These are phyloP conservation scores for Fragum sueziense DNA, from an alignment of 2,888 invertebrate species.

Conservation along the genomic window DNA sequence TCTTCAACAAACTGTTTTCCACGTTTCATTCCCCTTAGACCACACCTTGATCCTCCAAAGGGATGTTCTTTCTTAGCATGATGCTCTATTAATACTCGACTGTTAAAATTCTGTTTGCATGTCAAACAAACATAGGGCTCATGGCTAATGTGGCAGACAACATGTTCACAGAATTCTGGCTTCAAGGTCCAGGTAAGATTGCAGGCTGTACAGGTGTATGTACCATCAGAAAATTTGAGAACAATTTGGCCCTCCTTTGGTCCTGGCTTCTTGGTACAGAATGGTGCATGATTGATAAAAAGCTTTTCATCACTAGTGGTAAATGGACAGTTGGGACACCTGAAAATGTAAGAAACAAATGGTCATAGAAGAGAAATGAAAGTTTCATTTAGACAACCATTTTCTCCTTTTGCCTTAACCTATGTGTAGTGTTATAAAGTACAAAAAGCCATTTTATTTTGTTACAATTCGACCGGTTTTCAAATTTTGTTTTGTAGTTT, in stretches of 20 bases:
- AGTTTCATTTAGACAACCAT: too few species aligned
- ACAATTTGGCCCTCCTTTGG: not conserved
- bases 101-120: constrained; percentile 58
- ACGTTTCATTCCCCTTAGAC: constrained; percentile 62
- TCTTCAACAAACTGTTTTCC: constrained; percentile 55
- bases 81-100: constrained; percentile 56
- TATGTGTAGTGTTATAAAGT: too few species aligned
- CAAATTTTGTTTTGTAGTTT: too few species aligned
- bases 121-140: constrained; percentile 65
- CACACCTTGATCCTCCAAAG: constrained; percentile 59
- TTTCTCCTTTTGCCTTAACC: too few species aligned
- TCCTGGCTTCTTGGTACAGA: constrained; percentile 35
- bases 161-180: constrained; percentile 65
- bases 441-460: too few species aligned
- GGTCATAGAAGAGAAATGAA: too few species aligned
- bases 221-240: not conserved
- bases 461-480: too few species aligned
- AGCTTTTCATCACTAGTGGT: constrained; percentile 59
- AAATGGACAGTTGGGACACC: constrained; percentile 62
- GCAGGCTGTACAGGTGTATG: constrained; percentile 47
- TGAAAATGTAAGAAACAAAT: constrained; percentile 23
- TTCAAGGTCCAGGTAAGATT: constrained; percentile 35
- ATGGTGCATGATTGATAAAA: constrained; percentile 52
- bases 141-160: constrained; percentile 61
- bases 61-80: constrained; percentile 62